phyloP scores from a whole-genome alignment of 2,888 invertebrate genomes.

The Chelonus formosanus region DNA sequence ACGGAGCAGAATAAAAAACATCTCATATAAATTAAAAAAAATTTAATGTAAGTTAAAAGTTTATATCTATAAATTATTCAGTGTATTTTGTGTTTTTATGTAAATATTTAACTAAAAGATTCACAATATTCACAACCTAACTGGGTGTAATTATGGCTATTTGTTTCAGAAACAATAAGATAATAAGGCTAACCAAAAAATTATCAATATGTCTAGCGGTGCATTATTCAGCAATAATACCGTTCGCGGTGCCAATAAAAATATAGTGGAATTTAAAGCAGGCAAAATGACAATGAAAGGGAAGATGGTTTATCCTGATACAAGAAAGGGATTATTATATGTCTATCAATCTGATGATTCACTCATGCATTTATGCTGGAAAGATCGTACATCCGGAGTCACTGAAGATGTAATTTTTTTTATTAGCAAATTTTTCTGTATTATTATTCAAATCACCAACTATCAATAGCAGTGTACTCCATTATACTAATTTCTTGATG shows the following conservation, averaged over 20 bases:
- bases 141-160: too few relatives aligned
- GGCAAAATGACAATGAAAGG: slow-evolving; percentile 96
- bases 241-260: slow-evolving; percentile 82
- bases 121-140: too few relatives aligned
- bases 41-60: too few relatives aligned
- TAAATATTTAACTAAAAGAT: too few relatives aligned
- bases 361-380: slow-evolving; percentile 99
- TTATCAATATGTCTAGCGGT: slow-evolving; percentile 67
- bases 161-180: too few relatives aligned
- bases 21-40: too few relatives aligned
- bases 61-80: too few relatives aligned
- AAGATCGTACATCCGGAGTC: slow-evolving; percentile 90
- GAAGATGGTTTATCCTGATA: slow-evolving; percentile 93
- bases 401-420: slow-evolving; percentile 81
- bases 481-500: neutral
- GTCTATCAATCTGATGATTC: slow-evolving; percentile 97
- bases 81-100: too few relatives aligned
- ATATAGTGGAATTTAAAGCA: slow-evolving; percentile 94
- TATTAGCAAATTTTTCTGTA: neutral
- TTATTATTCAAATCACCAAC: too few relatives aligned
- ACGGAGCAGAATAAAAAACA: neutral
- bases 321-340: slow-evolving; percentile 93
- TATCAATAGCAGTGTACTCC: too few relatives aligned
- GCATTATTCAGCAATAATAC: slow-evolving; percentile 81
- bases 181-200: neutral